Percentiles rank a stretch among this genome's conserved stretches.
phyloP scores from a whole-genome alignment of 2,797 vertebrate species.

The Diglossa cyanea region DNA sequence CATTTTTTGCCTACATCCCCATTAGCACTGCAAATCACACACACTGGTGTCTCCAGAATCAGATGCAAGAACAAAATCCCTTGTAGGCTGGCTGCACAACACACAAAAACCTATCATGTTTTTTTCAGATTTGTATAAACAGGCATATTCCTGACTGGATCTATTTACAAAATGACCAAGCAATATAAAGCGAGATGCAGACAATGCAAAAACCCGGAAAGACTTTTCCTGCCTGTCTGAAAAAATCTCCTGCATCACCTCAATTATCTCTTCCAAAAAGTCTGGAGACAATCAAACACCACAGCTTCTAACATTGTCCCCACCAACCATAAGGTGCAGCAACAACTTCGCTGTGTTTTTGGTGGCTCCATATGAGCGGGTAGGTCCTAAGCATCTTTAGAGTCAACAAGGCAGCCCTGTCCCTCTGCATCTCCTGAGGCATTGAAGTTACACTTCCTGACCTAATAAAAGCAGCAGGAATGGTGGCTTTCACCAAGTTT shows the following conservation, averaged over 20 bases:
- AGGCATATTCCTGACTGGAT: not conserved
- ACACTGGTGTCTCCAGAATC: not conserved
- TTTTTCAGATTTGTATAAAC: not conserved
- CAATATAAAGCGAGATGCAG: not conserved
- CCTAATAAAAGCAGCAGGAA: not conserved
- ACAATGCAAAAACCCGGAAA: not conserved
- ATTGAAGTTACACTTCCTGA: not conserved
- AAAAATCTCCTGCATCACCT: not conserved
- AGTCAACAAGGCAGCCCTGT: not conserved
- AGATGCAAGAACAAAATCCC: not conserved
- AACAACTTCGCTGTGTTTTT: not conserved
- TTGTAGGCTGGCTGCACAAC: not conserved
- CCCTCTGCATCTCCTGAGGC: not conserved
- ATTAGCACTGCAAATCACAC: not conserved
- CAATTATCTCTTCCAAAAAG: not conserved
- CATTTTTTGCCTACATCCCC: rapidly evolving
- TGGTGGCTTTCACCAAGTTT: not conserved
- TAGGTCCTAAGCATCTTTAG: not conserved
- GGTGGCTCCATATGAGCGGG: not conserved
- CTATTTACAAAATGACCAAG: not conserved
- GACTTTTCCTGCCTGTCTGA: not conserved
- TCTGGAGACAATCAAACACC: not conserved
- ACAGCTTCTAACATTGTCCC: not conserved
- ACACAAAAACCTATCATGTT: not conserved
- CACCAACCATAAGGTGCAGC: not conserved